Base-by-base conservation (phyloP, 2,888 invertebrate genomes). In the Iphiclides podalirius region DNA sequence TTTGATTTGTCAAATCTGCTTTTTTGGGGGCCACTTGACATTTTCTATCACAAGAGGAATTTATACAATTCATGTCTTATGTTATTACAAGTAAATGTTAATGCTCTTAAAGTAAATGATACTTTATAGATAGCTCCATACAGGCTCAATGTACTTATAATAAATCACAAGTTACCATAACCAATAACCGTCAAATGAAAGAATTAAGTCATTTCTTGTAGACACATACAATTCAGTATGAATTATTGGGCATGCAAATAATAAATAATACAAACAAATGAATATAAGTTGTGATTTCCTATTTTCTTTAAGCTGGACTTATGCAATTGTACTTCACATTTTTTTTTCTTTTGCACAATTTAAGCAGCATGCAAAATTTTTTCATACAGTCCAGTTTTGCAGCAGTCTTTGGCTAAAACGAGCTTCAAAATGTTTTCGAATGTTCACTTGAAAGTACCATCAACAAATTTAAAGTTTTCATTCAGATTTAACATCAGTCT, bases 371-470 rank as follows among this genome's bases (percentile, higher is more conserved):
- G 17, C 16, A 31, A 42, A 16, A 31, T 52, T 42, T 11, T 43
- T 40, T 15, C 13, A 7, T 47, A 40, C 33, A 45, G 41, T 14
- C 43, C 43, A 36, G 35, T 20, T 40, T 42, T 46, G 61, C 58
- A 57, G 63, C 47, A 69, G 69, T 76, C 75, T 76, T 76, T 76
- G 75, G 58, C 56, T 54, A 52, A 45, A 47, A 31, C 33, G 38
- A 43, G 48, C 48, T 37, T 49, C 43, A 34, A 16, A 26, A 14
- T 7, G 38, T 46, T 37, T 6, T 14, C n/a, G 17, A n/a, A 37
- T 23, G 13, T 46, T 40, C 39, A 23, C 47, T 12, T n/a, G 35
- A 26, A 9, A 23, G 26, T 35, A 23, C 4, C 40, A 40, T 40
- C 28, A 16, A 20, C 6, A 3, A 20, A 20, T 42, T 33, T 12